A percentile compares a stretch with the other conserved stretches of the same genome.
Conservation (phyloP, 2,888 invertebrate genomes). For the Nudaria mundana region DNA sequence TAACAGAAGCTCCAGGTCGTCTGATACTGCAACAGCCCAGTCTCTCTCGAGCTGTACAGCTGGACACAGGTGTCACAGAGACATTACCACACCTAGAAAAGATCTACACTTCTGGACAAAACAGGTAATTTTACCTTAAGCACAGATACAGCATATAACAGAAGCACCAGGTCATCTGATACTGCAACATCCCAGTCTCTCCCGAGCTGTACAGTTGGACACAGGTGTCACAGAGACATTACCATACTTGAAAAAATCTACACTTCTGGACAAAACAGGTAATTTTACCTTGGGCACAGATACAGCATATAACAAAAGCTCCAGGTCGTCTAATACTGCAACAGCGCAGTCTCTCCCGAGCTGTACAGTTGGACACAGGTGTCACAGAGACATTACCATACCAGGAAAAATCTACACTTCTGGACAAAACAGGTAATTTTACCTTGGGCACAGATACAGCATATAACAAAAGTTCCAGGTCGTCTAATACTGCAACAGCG, state of each 20-base stretch:
- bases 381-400: slow-evolving; percentile 32
- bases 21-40: not conserved
- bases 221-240: slow-evolving; percentile 32
- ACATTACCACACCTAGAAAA: slow-evolving; percentile 49
- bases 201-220: slow-evolving; percentile 62
- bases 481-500: too few species aligned
- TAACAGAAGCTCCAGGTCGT: not conserved
- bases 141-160: not conserved
- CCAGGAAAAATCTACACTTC: slow-evolving; percentile 58
- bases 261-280: slow-evolving; percentile 52
- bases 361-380: slow-evolving; percentile 58
- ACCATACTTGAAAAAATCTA: slow-evolving; percentile 57
- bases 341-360: slow-evolving; percentile 36
- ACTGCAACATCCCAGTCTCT: slow-evolving; percentile 16
- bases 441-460: too few species aligned
- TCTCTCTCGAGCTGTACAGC: slow-evolving; percentile 54
- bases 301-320: not conserved
- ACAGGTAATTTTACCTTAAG: slow-evolving; percentile 50
- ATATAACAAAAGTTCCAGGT: too few species aligned
- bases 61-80: slow-evolving; percentile 47
- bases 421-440: slow-evolving; percentile 48
- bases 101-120: slow-evolving; percentile 49
- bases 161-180: not conserved
- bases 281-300: too few species aligned
- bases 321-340: not conserved